These are phyloP conservation scores for Carettochelys insculpta DNA, from an alignment of 2,113 vertebrate genomes.

Conservation along the genomic window DNA sequence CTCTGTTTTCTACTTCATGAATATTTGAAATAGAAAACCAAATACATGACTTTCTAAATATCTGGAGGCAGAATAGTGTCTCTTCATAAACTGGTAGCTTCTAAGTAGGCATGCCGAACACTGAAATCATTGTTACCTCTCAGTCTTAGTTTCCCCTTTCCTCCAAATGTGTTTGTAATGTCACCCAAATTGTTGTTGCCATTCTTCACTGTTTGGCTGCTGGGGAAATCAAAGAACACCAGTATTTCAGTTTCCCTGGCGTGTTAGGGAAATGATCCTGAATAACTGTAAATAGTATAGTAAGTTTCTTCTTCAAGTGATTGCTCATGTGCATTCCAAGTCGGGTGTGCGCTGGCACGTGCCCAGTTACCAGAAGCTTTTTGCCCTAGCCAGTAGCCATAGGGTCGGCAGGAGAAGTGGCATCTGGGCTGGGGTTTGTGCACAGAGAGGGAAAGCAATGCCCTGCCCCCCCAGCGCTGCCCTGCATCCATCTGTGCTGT, in stretches of 20 bases:
- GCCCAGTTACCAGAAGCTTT: too few relatives aligned
- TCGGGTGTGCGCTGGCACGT: too few relatives aligned
- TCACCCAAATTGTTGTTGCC: too few relatives aligned
- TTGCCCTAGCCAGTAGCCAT: too few relatives aligned
- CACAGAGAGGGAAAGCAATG: too few relatives aligned
- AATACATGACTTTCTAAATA: neutral
- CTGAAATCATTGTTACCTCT: neutral
- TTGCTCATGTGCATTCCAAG: too few relatives aligned
- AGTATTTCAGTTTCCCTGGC: neutral
- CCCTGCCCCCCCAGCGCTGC: too few relatives aligned
- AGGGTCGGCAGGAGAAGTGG: too few relatives aligned
- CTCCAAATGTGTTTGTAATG: neutral
- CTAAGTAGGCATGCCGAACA: neutral
- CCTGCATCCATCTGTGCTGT: too few relatives aligned
- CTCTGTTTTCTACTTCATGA: constrained; percentile 4
- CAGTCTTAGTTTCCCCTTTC: neutral
- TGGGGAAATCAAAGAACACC: neutral
- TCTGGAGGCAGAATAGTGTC: neutral
- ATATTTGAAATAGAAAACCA: neutral
- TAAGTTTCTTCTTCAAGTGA: too few relatives aligned
- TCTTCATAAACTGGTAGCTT: neutral
- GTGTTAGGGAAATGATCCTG: neutral
- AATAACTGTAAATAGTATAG: neutral
- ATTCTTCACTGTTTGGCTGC: neutral
- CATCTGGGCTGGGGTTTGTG: too few relatives aligned